A percentile compares a stretch with the other conserved stretches of the same genome.
phyloP scores from a whole-genome alignment of 2,888 invertebrate species.

The Dryocosmus kuriphilus region DNA sequence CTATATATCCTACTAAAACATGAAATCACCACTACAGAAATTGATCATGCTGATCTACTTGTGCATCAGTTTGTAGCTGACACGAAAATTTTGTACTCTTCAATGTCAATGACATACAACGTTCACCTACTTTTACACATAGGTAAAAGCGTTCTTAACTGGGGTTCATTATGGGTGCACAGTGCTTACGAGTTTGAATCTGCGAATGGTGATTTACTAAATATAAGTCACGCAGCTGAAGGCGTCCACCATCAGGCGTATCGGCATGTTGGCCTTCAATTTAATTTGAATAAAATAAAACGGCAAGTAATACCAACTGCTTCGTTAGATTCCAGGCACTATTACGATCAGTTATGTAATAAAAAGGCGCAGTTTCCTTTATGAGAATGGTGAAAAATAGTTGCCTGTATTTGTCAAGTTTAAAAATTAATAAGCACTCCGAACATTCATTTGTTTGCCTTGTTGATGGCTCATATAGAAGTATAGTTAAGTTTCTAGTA shows the following conservation, averaged over 20 bases:
- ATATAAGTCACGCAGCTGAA: slow-evolving; percentile 46
- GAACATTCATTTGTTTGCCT: no score
- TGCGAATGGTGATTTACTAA: slow-evolving; percentile 40
- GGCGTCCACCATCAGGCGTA: no score
- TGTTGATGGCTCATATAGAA: no score
- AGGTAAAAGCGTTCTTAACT: slow-evolving; percentile 37
- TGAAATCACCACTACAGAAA: background rate
- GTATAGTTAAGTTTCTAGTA: no score
- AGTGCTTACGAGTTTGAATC: slow-evolving; percentile 44
- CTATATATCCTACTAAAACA: background rate
- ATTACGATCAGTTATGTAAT: background rate
- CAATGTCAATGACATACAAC: slow-evolving; percentile 43
- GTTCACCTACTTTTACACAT: slow-evolving; percentile 40
- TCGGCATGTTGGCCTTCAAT: no score
- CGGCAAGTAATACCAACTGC: no score
- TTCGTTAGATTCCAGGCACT: no score
- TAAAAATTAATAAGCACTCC: no score
- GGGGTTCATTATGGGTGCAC: slow-evolving; percentile 42
- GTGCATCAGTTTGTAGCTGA: background rate
- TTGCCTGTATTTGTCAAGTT: no score
- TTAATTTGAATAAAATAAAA: no score
- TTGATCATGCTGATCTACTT: background rate
- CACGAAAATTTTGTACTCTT: slow-evolving; percentile 5
- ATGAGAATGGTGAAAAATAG: no score
- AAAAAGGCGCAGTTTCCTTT: background rate